Base-by-base conservation (phyloP, 2,888 invertebrate species). In the Heliconius aoede region DNA sequence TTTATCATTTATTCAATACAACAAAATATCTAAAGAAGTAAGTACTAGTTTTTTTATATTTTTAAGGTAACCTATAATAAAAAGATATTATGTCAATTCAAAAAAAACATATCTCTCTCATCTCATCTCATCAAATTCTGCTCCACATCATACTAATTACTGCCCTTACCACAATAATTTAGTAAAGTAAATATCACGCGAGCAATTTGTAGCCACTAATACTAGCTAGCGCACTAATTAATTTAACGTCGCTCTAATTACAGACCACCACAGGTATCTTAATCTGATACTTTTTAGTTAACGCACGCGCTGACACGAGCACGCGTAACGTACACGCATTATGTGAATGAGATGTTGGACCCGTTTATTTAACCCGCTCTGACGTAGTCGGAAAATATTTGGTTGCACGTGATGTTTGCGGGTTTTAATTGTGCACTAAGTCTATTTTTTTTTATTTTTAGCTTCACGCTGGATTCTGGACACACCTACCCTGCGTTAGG, bases 221-320 rank as follows among this genome's bases (percentile, higher is more conserved):
- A 26, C 21, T 24, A 36, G 60, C 21, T 24, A 36, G 60, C 58
- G n/a, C 32, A 60, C 26, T 26, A 21, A 72, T 58, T 60, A 60
- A 72, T 60, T 72, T 69, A 69, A 69, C 58, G 30, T 61, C 69
- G n/a, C 21, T 68, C 74, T 74, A 68, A 69, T 36, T 26, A 60
- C 26, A 30, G n/a, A 2, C 60, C 26, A 13, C 58, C 55, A n/a
- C n/a, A 32, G 30, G 30, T 26, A 60, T 36, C 74, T 75, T 72
- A 74, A 75, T 78, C 68, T 69, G 24, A 60, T 58, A 32, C 55
- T 71, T 71, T 60, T 60, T 71, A 71, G 71, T 58, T 32, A 7
- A 62, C 61, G 76, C 78, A 78, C 76, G 78, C 68, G 76, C 76
- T 40, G 32, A 72, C 36, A 78, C 64, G 61, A 40, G 58, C 61